Evolutionary conservation across 2,888 invertebrate genomes (phyloP).

Genomic region (Dorcus hopei): DNA sequence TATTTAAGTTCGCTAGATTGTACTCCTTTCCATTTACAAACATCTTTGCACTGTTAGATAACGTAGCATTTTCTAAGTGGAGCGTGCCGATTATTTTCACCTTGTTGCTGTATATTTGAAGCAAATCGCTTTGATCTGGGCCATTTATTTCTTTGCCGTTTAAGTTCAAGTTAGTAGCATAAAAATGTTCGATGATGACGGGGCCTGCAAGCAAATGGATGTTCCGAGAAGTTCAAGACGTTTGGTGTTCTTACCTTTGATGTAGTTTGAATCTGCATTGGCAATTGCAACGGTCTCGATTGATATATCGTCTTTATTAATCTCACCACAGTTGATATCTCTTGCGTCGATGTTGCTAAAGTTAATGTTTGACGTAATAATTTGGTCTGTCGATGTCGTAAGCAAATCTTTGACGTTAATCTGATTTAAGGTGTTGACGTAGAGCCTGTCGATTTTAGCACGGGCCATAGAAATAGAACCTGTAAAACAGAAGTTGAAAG

Average conservation of each 20-base stretch:
- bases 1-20: slow-evolving; percentile 24
- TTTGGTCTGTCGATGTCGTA: slow-evolving; percentile 14
- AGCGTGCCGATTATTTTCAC: slow-evolving; percentile 42
- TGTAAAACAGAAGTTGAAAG: neutral
- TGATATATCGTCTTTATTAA: slow-evolving; percentile 11
- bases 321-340: slow-evolving; percentile 3
- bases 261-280: neutral
- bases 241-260: neutral
- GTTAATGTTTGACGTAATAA: slow-evolving; percentile 6
- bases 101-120: slow-evolving; percentile 40
- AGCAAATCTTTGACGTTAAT: slow-evolving; percentile 9
- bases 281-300: neutral
- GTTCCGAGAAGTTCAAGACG: neutral
- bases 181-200: slow-evolving; percentile 7
- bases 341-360: slow-evolving; percentile 4
- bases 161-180: neutral
- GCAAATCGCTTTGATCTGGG: slow-evolving; percentile 36
- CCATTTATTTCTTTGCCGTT: slow-evolving; percentile 31
- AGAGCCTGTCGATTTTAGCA: slow-evolving; percentile 3
- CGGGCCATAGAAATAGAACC: slow-evolving; percentile 2
- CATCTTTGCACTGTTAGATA: slow-evolving; percentile 29
- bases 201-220: slow-evolving; percentile 5
- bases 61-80: slow-evolving; percentile 32
- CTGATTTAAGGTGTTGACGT: slow-evolving; percentile 2
- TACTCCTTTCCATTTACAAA: slow-evolving; percentile 33